These are phyloP conservation scores for Lepus europaeus DNA, from an alignment of 2,113 vertebrate genomes.

Conservation along the genomic window DNA sequence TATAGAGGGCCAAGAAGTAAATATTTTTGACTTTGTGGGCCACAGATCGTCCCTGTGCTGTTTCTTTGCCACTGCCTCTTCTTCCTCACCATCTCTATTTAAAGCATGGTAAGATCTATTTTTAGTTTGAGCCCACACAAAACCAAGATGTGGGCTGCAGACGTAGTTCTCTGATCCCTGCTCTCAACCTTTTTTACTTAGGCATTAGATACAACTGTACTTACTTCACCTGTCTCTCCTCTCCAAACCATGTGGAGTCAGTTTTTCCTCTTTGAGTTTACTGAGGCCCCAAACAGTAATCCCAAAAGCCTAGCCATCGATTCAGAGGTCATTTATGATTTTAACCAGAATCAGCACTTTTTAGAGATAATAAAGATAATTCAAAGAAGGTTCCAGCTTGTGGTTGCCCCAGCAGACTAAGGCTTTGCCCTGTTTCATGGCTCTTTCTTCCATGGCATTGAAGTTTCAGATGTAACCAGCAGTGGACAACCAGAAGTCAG, in stretches of 20 bases:
- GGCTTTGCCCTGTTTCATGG: background rate
- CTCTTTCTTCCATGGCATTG: background rate
- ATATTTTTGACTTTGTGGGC: background rate
- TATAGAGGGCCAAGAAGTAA: background rate
- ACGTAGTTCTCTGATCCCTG: background rate
- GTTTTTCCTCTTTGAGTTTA: background rate
- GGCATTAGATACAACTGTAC: background rate
- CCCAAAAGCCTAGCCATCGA: background rate
- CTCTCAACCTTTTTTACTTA: background rate
- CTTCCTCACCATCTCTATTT: background rate
- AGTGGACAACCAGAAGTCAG: background rate
- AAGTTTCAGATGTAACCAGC: background rate
- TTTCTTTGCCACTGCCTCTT: background rate
- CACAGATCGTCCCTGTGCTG: rapidly evolving
- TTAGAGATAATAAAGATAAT: background rate
- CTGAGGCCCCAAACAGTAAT: background rate
- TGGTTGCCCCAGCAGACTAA: background rate
- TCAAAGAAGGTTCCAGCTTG: background rate
- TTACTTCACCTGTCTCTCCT: background rate
- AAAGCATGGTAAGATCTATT: background rate
- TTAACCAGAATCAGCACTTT: background rate
- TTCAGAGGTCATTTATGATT: background rate
- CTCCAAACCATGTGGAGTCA: background rate
- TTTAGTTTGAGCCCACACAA: background rate
- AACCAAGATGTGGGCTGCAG: background rate